Conservation (phyloP, 2,888 invertebrate genomes). For the Agriopis leucophaearia region DNA sequence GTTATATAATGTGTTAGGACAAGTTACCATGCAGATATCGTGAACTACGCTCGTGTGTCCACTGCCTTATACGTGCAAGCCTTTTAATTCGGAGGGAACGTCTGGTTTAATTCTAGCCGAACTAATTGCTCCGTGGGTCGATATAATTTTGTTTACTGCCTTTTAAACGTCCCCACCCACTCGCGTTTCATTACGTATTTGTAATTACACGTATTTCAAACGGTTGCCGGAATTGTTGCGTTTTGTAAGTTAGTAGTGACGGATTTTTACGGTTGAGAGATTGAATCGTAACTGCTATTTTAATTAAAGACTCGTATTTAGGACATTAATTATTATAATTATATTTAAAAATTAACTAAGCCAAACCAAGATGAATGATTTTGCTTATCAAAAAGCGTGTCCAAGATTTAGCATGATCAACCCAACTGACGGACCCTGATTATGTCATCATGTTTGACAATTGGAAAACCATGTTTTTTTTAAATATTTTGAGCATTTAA, state of each 20-base stretch:
- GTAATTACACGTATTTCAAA: slow-evolving; percentile 57
- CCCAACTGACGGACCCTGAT: too few species aligned
- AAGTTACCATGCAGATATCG: background rate
- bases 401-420: too few species aligned
- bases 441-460: too few species aligned
- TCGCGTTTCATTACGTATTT: slow-evolving; percentile 69
- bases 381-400: too few species aligned
- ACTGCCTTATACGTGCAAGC: slow-evolving; percentile 77
- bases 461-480: too few species aligned
- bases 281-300: background rate
- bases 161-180: slow-evolving; percentile 83
- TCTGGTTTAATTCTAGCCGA: slow-evolving; percentile 84
- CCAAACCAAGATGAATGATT: too few species aligned
- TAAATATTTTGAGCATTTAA: too few species aligned
- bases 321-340: too few species aligned
- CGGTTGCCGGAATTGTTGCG: slow-evolving; percentile 27
- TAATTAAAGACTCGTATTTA: background rate
- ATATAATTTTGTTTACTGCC: slow-evolving; percentile 85
- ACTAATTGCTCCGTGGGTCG: slow-evolving; percentile 84
- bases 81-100: slow-evolving; percentile 68
- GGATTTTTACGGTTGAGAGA: background rate
- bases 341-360: too few species aligned
- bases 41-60: slow-evolving; percentile 13
- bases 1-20: background rate
- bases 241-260: slow-evolving; percentile 31